phyloP scores from a whole-genome alignment of 1,140 invertebrate species.

The Apis dorsata region DNA sequence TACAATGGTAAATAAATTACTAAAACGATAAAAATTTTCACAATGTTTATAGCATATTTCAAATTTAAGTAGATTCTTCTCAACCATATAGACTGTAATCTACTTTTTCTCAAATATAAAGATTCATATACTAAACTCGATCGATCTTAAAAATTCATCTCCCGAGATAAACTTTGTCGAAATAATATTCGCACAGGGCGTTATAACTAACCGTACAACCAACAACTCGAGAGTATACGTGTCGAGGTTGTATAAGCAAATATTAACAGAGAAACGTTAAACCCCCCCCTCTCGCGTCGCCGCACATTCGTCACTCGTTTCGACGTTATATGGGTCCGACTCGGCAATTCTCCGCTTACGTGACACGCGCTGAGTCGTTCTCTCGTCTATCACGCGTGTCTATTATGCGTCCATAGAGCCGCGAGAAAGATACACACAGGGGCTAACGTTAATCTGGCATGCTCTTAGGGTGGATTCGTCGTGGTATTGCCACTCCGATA shows the following conservation, averaged over 20 bases:
- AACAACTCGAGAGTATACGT: conserved; percentile 32
- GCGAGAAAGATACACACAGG: conserved; percentile 67
- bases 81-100: too few relatives aligned
- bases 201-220: conserved; percentile 9
- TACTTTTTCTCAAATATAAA: too few relatives aligned
- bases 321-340: background rate
- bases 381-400: conserved; percentile 65
- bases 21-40: too few relatives aligned
- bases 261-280: conserved; percentile 32
- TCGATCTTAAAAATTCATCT: background rate
- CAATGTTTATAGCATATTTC: too few relatives aligned
- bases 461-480: conserved; percentile 68
- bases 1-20: too few relatives aligned
- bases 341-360: conserved; percentile 3
- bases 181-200: background rate
- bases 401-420: conserved; percentile 67
- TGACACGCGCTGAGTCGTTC: conserved; percentile 38
- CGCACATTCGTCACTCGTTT: conserved; percentile 33
- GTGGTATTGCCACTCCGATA: conserved; percentile 69
- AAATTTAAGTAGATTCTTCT: too few relatives aligned
- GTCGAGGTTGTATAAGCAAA: conserved; percentile 36
- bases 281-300: background rate
- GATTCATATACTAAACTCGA: too few relatives aligned
- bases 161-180: too few relatives aligned
- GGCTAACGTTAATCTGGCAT: conserved; percentile 58